These are phyloP conservation scores for Drosophila neocordata DNA, from an alignment of 1,140 invertebrate species.

Conservation along the genomic window DNA sequence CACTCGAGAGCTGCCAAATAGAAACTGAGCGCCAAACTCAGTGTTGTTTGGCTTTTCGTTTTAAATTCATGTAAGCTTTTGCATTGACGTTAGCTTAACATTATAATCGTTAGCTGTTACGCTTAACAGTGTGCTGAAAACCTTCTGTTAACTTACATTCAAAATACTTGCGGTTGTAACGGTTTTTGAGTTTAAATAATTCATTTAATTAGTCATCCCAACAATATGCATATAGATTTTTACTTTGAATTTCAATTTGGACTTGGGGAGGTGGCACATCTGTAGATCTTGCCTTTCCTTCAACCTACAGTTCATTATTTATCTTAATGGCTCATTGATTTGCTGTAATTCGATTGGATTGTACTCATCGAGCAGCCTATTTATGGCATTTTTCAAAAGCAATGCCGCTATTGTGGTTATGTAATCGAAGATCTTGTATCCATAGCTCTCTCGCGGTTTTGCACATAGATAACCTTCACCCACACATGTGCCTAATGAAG, in stretches of 20 bases:
- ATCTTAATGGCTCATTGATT: slow-evolving; percentile 71
- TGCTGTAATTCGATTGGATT: slow-evolving; percentile 56
- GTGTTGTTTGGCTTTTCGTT: slow-evolving; percentile 58
- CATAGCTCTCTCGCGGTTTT: slow-evolving; percentile 37
- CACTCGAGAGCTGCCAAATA: slow-evolving; percentile 66
- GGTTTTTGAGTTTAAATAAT: not conserved
- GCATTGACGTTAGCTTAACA: slow-evolving; percentile 23
- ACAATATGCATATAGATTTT: not conserved
- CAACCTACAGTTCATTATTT: slow-evolving; percentile 39
- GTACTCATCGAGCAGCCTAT: slow-evolving; percentile 55
- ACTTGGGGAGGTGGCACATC: not conserved
- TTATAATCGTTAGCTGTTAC: not conserved
- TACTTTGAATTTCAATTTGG: slow-evolving; percentile 8
- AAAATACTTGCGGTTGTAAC: not conserved
- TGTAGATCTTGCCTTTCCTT: slow-evolving; percentile 45
- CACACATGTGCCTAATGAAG: slow-evolving; percentile 66
- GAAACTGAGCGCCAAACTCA: slow-evolving; percentile 50
- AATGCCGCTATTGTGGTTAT: slow-evolving; percentile 49
- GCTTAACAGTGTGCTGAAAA: slow-evolving; percentile 15
- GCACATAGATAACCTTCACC: slow-evolving; percentile 69
- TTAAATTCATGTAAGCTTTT: slow-evolving; percentile 34
- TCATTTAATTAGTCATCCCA: slow-evolving; percentile 5
- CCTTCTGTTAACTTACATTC: not conserved
- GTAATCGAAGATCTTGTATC: slow-evolving; percentile 51
- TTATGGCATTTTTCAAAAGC: slow-evolving; percentile 52